These are phyloP conservation scores for Ariolimax columbianus DNA, from an alignment of 2,888 invertebrate species.

Conservation along the genomic window DNA sequence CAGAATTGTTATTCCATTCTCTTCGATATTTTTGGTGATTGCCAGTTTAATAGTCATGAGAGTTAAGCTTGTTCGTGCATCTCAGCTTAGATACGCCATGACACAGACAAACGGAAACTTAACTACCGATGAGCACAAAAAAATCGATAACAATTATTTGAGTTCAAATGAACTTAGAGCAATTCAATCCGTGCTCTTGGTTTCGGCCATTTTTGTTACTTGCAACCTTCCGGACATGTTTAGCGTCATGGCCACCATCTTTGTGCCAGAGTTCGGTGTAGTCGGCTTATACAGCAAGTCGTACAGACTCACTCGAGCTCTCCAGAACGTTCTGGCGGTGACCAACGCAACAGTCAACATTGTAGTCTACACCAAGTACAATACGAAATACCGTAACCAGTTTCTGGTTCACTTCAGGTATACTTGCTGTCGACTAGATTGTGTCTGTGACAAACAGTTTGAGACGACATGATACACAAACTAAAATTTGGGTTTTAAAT, in stretches of 20 bases:
- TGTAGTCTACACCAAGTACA: not conserved
- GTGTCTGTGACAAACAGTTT: too few relatives aligned
- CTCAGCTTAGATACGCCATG: not conserved
- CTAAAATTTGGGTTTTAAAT: too few relatives aligned
- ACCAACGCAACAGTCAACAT: not conserved
- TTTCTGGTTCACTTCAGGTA: too few relatives aligned
- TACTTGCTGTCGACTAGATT: too few relatives aligned
- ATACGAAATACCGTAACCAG: not conserved
- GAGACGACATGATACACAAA: too few relatives aligned
- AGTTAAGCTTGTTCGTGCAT: not conserved
- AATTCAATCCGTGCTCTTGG: not conserved
- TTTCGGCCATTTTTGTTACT: slow-evolving; percentile 11
- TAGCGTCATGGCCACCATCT: not conserved
- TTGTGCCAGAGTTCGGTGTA: not conserved
- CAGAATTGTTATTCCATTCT: not conserved
- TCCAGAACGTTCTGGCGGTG: slow-evolving; percentile 3
- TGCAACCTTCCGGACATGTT: not conserved
- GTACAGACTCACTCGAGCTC: not conserved
- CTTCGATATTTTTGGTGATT: not conserved
- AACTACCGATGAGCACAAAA: not conserved
- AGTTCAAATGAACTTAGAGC: not conserved
- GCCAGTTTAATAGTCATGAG: slow-evolving; percentile 5
- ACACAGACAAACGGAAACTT: not conserved
- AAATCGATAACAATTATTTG: not conserved
- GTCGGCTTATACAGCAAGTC: not conserved